Conservation (phyloP, 92 coral and sea anemone genomes). For the Palythoa heliodiscus region DNA sequence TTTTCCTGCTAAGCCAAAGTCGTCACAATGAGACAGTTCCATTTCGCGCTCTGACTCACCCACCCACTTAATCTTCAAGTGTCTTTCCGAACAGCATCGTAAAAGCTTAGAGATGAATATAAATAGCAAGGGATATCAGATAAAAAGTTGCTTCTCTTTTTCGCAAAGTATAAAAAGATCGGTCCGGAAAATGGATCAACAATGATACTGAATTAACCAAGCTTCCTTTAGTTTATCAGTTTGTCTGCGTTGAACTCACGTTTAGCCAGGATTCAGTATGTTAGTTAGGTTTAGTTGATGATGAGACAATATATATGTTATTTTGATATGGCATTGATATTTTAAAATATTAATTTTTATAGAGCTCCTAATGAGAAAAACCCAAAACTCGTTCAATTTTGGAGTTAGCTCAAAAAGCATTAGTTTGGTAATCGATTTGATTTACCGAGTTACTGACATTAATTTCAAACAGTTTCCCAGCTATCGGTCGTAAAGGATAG, state of each 20-base stretch:
- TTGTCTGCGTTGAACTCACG: background rate
- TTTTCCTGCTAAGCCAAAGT: conserved; percentile 38
- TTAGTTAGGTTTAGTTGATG: background rate
- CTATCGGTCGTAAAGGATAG: background rate
- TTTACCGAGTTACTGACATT: background rate
- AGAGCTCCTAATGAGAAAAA: background rate
- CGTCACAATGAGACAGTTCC: conserved; percentile 27
- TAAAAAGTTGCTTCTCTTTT: background rate
- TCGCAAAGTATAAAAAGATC: background rate
- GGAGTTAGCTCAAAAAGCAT: background rate
- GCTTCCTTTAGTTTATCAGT: background rate
- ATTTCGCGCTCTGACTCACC: conserved; percentile 10
- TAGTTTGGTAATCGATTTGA: background rate
- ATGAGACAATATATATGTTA: background rate
- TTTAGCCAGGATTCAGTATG: background rate
- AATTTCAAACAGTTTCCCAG: background rate
- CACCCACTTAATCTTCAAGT: conserved; percentile 11
- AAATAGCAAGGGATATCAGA: background rate
- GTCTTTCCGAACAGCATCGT: background rate
- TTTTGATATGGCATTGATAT: background rate
- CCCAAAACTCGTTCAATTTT: background rate
- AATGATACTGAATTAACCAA: background rate
- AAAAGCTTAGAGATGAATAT: background rate
- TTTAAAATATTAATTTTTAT: background rate
- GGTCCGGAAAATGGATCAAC: conserved; percentile 10